Base-by-base conservation (phyloP, 2,888 invertebrate genomes). In the Zygothrica quintamaculata region DNA sequence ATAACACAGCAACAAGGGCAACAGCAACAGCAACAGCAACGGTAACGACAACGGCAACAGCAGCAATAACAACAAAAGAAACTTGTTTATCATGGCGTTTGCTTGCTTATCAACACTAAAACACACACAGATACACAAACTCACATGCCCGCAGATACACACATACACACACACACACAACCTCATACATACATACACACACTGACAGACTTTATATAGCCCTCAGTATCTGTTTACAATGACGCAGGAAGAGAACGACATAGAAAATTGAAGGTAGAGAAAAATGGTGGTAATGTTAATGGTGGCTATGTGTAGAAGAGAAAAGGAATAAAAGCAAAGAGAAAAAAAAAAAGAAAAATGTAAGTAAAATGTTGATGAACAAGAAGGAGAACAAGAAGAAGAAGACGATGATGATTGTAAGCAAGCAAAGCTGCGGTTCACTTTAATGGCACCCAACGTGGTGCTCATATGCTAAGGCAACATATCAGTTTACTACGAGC, bases 191-290 rank as follows among this genome's bases (percentile, higher is more conserved):
- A 60, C 61, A 25, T 25, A 7, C 31, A 36, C 37, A 37, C 13
- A 37, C 36, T 29, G 44, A 36, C 26, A 44, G 22, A 8, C 12
- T 50, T 22, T 61, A 58, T 42, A 48, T 61, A 58, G 53, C 56
- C 48, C 67, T 58, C 62, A 58, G 18, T 79, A 84, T 84, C 78
- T 81, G 68, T 78, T 82, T 82, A 72, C 77, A 68, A 81, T 72
- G 72, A 80, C 62, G 33, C 25, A 44, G 34, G 44, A 13, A 42
- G 43, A 29, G n/a, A 13, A 7, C 2, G 13, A 37, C 42, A 25
- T 64, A 68, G 37, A 64, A 77, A 65, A 58, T n/a, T 67, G 67
- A 59, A 57, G 77, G 69, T 73, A 60, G 37, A 60, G 52, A 48
- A n/a, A 56, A 58, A 68, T 67, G 82, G 53, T 57, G 59, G 65